Conservation (phyloP, 2,113 vertebrate genomes). For the Herpetotheres cachinnans region DNA sequence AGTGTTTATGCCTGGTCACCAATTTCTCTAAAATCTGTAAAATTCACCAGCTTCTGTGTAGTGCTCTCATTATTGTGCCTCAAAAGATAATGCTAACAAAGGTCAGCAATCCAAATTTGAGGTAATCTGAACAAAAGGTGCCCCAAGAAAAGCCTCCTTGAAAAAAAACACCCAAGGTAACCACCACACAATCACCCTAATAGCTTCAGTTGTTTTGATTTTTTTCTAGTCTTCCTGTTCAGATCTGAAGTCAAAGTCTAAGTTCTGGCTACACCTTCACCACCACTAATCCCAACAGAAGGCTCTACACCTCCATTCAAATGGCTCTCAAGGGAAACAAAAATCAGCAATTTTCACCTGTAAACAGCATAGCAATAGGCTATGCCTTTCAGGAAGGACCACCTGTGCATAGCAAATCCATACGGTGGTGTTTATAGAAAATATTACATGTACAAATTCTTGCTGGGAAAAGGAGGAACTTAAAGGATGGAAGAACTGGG, state of each 20-base stretch:
- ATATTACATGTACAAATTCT: neutral
- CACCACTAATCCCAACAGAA: neutral
- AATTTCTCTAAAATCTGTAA: neutral
- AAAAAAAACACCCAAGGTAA: neutral
- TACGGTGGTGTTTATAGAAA: neutral
- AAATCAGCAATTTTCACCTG: neutral
- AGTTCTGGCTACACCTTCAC: neutral
- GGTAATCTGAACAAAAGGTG: neutral
- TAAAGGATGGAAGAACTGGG: neutral
- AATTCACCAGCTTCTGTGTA: neutral
- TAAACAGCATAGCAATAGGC: neutral
- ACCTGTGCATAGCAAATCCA: neutral
- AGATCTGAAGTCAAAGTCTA: neutral
- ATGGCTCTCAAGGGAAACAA: neutral
- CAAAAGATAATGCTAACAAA: neutral
- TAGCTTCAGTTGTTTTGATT: neutral
- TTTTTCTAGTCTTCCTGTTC: neutral
- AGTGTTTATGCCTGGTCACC: neutral
- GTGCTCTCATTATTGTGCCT: neutral
- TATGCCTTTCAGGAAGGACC: neutral
- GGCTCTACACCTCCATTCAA: neutral
- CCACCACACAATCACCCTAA: neutral
- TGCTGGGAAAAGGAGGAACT: neutral
- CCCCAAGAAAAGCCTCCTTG: neutral
- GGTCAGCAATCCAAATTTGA: neutral